Evolutionary conservation across 2,888 invertebrate species (phyloP), one percentile per base, ranked within the genome.

Genomic region (Heterodera filipjevi): DNA sequence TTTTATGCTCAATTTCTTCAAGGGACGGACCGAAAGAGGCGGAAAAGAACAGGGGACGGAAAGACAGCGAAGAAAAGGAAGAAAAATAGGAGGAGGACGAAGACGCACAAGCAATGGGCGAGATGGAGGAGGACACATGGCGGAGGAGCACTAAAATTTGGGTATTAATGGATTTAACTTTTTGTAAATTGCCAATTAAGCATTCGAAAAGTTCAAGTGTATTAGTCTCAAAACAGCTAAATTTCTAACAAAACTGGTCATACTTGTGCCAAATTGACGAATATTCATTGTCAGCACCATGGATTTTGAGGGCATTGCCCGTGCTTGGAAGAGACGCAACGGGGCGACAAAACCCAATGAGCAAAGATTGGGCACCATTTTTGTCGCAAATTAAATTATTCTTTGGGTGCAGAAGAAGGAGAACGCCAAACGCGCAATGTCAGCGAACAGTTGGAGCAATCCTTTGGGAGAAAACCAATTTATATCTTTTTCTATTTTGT

Each of bases 401-500:
- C 39, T 39, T 39, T 10, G 10, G 5, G 39, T 3, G 39, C 10
- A 6, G 39, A 39, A 12, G n/a, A n/a, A 27, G 3, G 1, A 27
- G 59, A 35, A 39, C 49, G 49, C 72, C 59, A 72, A 72, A 39
- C 68, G 35, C 68, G 68, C 68, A 68, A 27, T 19, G 22, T 32
- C 68, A 68, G 27, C 19, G 68, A 68, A 68, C 68, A 68, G 35
- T 35, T 68, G 19, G 68, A 68, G 22, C 68, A 68, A 6, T 68
- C 68, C 68, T 68, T 68, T 66, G 30, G 30, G 30, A 66, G 30
- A 32, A 66, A 6, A 14, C 0, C n/a, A n/a, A n/a, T n/a, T n/a
- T n/a, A n/a, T n/a, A n/a, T n/a, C n/a, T n/a, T n/a, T n/a, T n/a
- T n/a, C n/a, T n/a, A n/a, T n/a, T n/a, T n/a, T n/a, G n/a, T n/a